Conservation (phyloP, 2,888 invertebrate species). For the Pemphredon lugubris region DNA sequence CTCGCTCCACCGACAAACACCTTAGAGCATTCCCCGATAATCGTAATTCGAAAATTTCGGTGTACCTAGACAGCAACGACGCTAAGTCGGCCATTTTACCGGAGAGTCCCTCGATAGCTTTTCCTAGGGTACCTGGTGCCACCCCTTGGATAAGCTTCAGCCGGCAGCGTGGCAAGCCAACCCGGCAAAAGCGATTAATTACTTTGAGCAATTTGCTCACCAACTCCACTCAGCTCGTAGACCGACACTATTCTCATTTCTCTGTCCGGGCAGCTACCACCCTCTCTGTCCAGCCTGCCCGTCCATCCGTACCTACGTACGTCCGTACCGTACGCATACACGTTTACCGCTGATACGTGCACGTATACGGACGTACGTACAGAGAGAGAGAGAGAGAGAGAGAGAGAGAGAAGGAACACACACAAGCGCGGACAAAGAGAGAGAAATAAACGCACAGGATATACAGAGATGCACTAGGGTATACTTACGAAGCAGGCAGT, state of each 20-base stretch:
- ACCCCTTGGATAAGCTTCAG: constrained; percentile 77
- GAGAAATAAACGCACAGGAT: constrained; percentile 21
- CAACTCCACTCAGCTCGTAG: constrained; percentile 80
- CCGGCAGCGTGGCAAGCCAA: constrained; percentile 77
- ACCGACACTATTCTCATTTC: constrained; percentile 81
- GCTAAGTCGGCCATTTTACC: constrained; percentile 72
- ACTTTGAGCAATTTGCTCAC: constrained; percentile 81
- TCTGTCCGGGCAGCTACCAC: constrained; percentile 72
- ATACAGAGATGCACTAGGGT: constrained; percentile 40
- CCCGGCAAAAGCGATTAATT: constrained; percentile 81
- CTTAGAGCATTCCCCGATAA: constrained; percentile 20
- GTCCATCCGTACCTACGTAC: constrained; percentile 59
- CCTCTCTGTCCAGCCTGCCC: constrained; percentile 59
- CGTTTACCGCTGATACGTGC: constrained; percentile 4
- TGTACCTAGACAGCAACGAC: constrained; percentile 58
- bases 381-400: constrained; percentile 4
- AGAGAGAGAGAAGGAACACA: constrained; percentile 23
- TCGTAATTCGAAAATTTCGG: constrained; percentile 56
- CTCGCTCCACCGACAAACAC: constrained; percentile 10
- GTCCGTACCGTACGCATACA: constrained; percentile 55
- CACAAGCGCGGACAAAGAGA: constrained; percentile 33
- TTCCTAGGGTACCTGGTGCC: constrained; percentile 74
- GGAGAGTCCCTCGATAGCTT: constrained; percentile 69
- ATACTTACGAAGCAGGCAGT: constrained; percentile 31
- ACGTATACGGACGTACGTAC: constrained; percentile 25